These are phyloP conservation scores for Sebastes trivittatus DNA, from an alignment of 2,797 vertebrate genomes.

Conservation along the genomic window DNA sequence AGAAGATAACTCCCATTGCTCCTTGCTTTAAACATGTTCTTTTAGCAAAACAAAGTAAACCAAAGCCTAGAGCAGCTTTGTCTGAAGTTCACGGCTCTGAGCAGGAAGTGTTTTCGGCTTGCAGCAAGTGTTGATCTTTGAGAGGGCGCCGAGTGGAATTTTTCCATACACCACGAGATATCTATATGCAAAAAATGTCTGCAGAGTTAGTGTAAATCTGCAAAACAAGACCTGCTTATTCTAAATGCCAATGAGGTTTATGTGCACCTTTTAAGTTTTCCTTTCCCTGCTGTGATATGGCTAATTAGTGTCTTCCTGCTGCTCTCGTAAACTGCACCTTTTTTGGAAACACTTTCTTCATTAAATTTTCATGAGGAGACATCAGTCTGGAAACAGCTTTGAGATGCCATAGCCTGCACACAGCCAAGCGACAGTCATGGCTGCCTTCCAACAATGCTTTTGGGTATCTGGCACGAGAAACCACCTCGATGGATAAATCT, in stretches of 20 bases:
- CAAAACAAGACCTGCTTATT: conserved; percentile 65
- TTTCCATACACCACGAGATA: conserved; percentile 19
- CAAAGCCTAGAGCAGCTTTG: conserved; percentile 41
- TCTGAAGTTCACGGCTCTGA: conserved; percentile 33
- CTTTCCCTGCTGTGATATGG: conserved; percentile 80
- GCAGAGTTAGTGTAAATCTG: conserved; percentile 47
- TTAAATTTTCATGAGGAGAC: conserved; percentile 90
- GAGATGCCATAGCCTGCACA: conserved; percentile 76
- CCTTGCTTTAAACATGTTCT: conserved; percentile 33
- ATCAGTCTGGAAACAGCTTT: conserved; percentile 84
- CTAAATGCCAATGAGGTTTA: conserved; percentile 75
- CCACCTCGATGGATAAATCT: conserved; percentile 75
- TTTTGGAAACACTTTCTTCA: conserved; percentile 81
- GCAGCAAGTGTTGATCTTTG: conserved; percentile 32
- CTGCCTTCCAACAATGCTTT: conserved; percentile 86
- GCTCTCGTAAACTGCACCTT: conserved; percentile 74
- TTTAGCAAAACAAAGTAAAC: conserved; percentile 54
- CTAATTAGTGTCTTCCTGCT: conserved; percentile 78
- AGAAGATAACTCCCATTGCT: conserved; percentile 51
- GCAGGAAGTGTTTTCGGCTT: conserved; percentile 27
- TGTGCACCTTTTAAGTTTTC: conserved; percentile 71
- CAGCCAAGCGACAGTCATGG: conserved; percentile 84
- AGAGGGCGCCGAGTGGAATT: conserved; percentile 25
- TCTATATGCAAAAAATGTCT: conserved; percentile 30
- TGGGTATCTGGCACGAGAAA: conserved; percentile 89